phyloP scores from a whole-genome alignment of 1,140 invertebrate genomes.

The Anoplolepis gracilipes region DNA sequence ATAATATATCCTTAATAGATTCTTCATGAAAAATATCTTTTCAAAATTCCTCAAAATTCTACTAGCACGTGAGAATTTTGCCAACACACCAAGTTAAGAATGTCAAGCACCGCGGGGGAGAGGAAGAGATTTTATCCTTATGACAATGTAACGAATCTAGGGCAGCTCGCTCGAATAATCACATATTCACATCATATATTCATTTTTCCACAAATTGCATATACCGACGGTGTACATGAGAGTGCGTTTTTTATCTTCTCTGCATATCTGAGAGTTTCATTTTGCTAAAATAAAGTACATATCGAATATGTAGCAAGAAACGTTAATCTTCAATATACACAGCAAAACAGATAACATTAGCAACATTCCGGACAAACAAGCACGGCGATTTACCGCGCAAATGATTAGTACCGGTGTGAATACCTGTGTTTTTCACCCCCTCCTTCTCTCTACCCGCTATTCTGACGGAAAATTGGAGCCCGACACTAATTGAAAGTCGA shows the following conservation, averaged over 20 bases:
- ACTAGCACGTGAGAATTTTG: constrained; percentile 30
- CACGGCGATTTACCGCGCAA: constrained; percentile 59
- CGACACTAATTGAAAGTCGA: constrained; percentile 75
- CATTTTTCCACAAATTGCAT: neutral
- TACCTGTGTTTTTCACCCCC: constrained; percentile 65
- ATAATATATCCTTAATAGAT: constrained; percentile 28
- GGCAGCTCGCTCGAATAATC: constrained; percentile 7
- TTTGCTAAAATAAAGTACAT: neutral
- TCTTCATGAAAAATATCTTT: constrained; percentile 46
- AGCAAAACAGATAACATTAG: constrained; percentile 19
- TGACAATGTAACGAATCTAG: constrained; percentile 12
- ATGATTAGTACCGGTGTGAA: constrained; percentile 58
- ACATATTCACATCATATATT: neutral
- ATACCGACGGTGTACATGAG: neutral
- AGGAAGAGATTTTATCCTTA: constrained; percentile 15
- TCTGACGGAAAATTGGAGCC: constrained; percentile 68
- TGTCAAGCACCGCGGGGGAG: neutral
- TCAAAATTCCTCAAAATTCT: constrained; percentile 12
- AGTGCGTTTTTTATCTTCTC: neutral
- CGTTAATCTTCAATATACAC: constrained; percentile 30
- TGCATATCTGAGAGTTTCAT: neutral
- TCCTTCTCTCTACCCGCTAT: neutral
- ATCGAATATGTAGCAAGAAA: neutral
- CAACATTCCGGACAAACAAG: constrained; percentile 32
- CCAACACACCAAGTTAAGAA: constrained; percentile 19